phyloP scores from a whole-genome alignment of 2,888 invertebrate species.

The Tuta absoluta region DNA sequence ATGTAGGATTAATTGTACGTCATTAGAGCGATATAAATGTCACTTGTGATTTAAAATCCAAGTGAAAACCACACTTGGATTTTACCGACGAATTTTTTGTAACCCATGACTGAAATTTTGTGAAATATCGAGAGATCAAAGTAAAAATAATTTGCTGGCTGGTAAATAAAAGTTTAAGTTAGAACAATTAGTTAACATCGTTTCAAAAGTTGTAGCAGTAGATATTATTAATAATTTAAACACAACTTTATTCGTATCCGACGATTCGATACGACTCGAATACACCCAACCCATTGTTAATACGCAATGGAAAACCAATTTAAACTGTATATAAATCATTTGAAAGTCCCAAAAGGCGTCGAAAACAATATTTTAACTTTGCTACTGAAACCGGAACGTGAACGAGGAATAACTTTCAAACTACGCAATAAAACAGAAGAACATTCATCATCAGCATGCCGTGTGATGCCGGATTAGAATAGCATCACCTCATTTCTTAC shows the following conservation, averaged over 20 bases:
- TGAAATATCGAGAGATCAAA: too few relatives aligned
- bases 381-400: too few relatives aligned
- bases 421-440: neutral
- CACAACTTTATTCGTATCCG: neutral
- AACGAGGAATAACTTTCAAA: neutral
- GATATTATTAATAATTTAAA: neutral
- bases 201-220: neutral
- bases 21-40: too few relatives aligned
- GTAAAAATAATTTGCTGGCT: neutral
- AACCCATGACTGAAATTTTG: too few relatives aligned
- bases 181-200: neutral
- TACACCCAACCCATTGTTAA: neutral
- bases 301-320: neutral
- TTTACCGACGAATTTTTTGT: too few relatives aligned
- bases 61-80: too few relatives aligned
- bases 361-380: constrained; percentile 7
- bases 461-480: too few relatives aligned
- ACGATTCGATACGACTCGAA: neutral
- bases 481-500: too few relatives aligned
- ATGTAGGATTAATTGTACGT: too few relatives aligned
- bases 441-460: constrained; percentile 4
- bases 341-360: neutral
- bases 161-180: too few relatives aligned
- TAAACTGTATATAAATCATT: constrained; percentile 8
- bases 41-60: too few relatives aligned